phyloP scores from a whole-genome alignment of 2,113 vertebrate genomes.

The Ageneiosus marmoratus region DNA sequence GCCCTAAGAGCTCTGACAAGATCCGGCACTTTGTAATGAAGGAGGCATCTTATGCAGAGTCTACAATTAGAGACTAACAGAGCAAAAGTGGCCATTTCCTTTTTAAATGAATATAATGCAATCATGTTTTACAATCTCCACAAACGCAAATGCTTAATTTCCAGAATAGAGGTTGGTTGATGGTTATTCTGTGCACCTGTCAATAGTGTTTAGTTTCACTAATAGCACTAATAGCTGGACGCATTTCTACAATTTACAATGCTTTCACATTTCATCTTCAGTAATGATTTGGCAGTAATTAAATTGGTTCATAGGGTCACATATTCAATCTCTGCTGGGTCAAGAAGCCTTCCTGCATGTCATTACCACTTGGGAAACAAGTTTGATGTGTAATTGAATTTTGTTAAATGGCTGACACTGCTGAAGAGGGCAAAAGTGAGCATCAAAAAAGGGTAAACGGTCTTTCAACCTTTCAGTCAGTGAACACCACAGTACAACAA shows the following conservation, averaged over 20 bases:
- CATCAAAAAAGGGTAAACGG: slow-evolving; percentile 31
- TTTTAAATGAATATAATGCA: slow-evolving; percentile 45
- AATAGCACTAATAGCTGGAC: neutral
- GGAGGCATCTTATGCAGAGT: slow-evolving; percentile 35
- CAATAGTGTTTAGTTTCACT: slow-evolving; percentile 1
- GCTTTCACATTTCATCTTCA: slow-evolving; percentile 22
- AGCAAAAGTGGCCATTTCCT: slow-evolving; percentile 39
- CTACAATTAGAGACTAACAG: slow-evolving; percentile 47
- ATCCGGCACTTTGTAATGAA: slow-evolving; percentile 38
- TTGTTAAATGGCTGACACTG: slow-evolving; percentile 20
- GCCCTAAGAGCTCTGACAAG: slow-evolving; percentile 30
- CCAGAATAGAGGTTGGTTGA: neutral
- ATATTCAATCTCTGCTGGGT: slow-evolving; percentile 32
- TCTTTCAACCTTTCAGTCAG: slow-evolving; percentile 29
- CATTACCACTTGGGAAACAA: slow-evolving; percentile 32
- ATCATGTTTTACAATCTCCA: neutral
- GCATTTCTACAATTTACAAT: neutral
- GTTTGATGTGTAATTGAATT: slow-evolving; percentile 43
- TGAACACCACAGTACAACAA: slow-evolving; percentile 15
- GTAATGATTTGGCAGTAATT: slow-evolving; percentile 9
- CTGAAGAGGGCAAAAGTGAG: slow-evolving; percentile 9
- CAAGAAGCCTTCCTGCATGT: slow-evolving; percentile 32
- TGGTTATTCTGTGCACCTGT: slow-evolving; percentile 7
- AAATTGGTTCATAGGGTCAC: slow-evolving; percentile 34
- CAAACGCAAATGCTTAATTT: slow-evolving; percentile 19